phyloP scores from a whole-genome alignment of 2,113 vertebrate species.

The Rutilus rutilus region DNA sequence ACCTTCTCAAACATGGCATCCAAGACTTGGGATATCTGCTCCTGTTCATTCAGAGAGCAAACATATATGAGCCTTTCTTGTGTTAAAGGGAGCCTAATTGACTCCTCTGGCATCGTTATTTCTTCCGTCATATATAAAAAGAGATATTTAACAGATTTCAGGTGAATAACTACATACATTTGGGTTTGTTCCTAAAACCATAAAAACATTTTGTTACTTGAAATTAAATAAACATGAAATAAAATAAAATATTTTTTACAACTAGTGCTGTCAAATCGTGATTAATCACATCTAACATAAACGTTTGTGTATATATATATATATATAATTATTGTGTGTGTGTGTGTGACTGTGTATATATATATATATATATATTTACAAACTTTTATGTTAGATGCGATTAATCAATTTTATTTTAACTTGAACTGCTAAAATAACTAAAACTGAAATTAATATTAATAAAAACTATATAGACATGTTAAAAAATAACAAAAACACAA shows the following conservation, averaged over 20 bases:
- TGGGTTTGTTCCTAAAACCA: background rate
- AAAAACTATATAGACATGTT: no score
- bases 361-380: no score
- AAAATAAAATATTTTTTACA: background rate
- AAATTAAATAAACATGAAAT: background rate
- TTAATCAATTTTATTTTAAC: no score
- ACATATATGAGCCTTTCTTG: background rate
- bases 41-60: constrained; percentile 70
- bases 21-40: constrained; percentile 96
- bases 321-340: no score
- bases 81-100: background rate
- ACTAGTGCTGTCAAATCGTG: no score
- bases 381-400: no score
- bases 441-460: no score
- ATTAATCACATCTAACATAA: no score
- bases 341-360: no score
- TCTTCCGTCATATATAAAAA: background rate
- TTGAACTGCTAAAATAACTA: no score
- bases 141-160: constrained; percentile 1
- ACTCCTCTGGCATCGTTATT: background rate
- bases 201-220: background rate
- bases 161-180: background rate
- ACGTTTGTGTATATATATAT: no score
- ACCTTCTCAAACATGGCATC: constrained; percentile 98
- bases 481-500: no score